Percentiles rank a stretch among this genome's conserved stretches.
phyloP scores from a whole-genome alignment of 1,140 invertebrate genomes.

The Mylabris phalerata region DNA sequence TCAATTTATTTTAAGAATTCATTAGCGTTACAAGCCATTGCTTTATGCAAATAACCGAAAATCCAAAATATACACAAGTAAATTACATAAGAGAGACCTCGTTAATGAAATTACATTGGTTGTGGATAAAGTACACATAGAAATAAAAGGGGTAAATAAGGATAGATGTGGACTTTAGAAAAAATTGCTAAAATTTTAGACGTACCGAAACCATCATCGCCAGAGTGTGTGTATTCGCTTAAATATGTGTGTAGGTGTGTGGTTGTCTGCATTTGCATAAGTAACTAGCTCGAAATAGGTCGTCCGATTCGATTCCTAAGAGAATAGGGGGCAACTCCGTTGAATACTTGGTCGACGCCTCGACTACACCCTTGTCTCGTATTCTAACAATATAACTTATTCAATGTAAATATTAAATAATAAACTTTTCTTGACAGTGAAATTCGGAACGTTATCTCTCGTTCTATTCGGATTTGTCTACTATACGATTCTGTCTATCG shows the following conservation, averaged over 20 bases:
- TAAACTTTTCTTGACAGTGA: no score
- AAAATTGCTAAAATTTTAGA: slow-evolving; percentile 10
- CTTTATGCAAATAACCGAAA: slow-evolving; percentile 17
- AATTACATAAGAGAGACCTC: slow-evolving; percentile 14
- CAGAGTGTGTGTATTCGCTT: no score
- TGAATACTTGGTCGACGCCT: slow-evolving; percentile 2
- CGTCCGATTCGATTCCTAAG: not conserved
- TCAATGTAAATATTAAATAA: slow-evolving; percentile 1
- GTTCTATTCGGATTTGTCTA: not conserved
- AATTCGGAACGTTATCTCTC: no score
- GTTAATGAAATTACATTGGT: slow-evolving; percentile 13
- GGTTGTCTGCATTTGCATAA: slow-evolving; percentile 18
- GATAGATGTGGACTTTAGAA: no score
- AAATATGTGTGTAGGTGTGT: not conserved
- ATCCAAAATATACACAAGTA: slow-evolving; percentile 19
- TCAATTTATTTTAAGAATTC: slow-evolving; percentile 13
- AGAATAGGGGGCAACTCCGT: slow-evolving; percentile 4
- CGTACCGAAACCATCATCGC: not conserved
- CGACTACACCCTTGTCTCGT: not conserved
- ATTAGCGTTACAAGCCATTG: slow-evolving; percentile 14
- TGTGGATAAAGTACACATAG: slow-evolving; percentile 1
- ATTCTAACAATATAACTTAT: slow-evolving; percentile 4
- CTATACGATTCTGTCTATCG: not conserved
- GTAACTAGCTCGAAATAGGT: slow-evolving; percentile 17
- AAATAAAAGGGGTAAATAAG: slow-evolving; percentile 9